Conservation (phyloP, 1,140 invertebrate genomes). For the Ceratina calcarata region DNA sequence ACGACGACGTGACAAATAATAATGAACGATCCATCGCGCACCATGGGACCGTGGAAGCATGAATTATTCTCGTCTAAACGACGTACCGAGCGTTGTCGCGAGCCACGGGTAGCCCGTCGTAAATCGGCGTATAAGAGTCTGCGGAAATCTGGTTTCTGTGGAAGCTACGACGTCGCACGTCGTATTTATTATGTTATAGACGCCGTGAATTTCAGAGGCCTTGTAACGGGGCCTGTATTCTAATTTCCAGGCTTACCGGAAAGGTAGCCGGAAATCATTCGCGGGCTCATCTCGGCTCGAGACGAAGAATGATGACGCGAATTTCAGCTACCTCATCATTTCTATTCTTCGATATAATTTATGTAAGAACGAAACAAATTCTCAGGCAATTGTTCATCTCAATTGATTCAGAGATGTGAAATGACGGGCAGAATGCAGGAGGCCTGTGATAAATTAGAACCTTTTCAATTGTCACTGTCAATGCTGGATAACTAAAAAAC, state of each 20-base stretch:
- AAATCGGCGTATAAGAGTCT: background rate
- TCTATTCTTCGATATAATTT: too few species aligned
- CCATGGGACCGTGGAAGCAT: background rate
- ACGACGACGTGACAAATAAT: background rate
- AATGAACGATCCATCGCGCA: background rate
- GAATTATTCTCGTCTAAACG: slow-evolving; percentile 1
- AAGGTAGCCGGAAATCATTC: background rate
- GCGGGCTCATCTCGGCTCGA: background rate
- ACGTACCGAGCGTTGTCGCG: background rate
- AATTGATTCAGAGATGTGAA: too few species aligned
- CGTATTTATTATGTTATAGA: too few species aligned
- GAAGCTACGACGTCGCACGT: background rate
- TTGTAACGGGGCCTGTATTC: slow-evolving; percentile 5
- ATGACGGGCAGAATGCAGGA: too few species aligned
- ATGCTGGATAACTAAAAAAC: too few species aligned
- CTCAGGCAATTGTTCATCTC: too few species aligned
- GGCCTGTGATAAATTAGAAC: background rate
- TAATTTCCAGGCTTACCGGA: background rate
- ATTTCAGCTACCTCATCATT: too few species aligned
- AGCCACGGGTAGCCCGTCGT: too few species aligned
- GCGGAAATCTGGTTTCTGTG: background rate
- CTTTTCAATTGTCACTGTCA: background rate
- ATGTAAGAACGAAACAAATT: too few species aligned
- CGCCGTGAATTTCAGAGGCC: too few species aligned
- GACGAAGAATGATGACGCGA: background rate